phyloP scores from a whole-genome alignment of 2,888 invertebrate species.

The Sesia bembeciformis region DNA sequence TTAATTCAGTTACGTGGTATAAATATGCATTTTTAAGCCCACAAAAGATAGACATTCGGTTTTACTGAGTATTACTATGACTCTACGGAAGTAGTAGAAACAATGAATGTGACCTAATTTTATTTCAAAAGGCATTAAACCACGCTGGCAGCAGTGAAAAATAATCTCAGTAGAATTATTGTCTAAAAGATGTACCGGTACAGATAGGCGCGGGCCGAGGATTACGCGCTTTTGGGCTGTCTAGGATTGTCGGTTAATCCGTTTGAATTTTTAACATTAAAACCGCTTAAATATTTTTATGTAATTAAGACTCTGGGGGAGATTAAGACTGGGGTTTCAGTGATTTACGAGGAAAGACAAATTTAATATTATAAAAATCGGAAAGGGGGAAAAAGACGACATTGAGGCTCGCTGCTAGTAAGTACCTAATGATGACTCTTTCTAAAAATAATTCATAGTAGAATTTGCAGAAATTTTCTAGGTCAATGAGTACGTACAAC shows the following conservation, averaged over 20 bases:
- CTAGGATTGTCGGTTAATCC: not conserved
- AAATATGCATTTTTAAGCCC: no score
- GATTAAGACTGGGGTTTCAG: not conserved
- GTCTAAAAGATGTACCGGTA: slow-evolving; percentile 57
- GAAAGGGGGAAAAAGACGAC: no score
- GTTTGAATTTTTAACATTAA: not conserved
- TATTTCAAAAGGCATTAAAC: slow-evolving; percentile 67
- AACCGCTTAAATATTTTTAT: not conserved
- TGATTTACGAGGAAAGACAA: no score
- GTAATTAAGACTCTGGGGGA: not conserved
- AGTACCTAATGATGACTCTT: no score
- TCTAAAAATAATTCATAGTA: no score
- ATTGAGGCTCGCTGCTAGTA: no score
- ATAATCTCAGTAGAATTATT: slow-evolving; percentile 65
- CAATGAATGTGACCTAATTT: slow-evolving; percentile 50
- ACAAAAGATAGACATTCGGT: no score
- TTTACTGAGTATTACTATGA: no score
- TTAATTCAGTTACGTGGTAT: no score
- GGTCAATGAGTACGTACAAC: no score
- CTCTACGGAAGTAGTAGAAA: slow-evolving; percentile 9
- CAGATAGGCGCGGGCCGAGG: slow-evolving; percentile 44
- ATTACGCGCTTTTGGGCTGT: slow-evolving; percentile 18
- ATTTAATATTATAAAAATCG: no score
- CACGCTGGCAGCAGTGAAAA: slow-evolving; percentile 65
- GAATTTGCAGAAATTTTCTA: no score